phyloP scores from a whole-genome alignment of 2,113 vertebrate species.

The Globicephala melas region DNA sequence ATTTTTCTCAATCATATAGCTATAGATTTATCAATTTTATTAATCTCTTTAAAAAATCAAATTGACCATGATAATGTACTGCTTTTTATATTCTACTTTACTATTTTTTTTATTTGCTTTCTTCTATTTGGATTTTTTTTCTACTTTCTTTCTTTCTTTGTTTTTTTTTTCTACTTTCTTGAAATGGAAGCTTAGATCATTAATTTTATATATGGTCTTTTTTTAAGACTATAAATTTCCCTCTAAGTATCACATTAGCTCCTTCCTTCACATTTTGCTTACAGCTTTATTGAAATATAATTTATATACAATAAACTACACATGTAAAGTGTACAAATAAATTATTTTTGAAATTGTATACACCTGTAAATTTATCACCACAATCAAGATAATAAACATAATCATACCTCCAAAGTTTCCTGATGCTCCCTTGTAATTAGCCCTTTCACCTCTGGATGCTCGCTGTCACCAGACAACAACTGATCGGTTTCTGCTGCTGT shows the following conservation, averaged over 20 bases:
- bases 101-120: background rate
- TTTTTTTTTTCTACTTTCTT: background rate
- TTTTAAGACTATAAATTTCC: too few relatives aligned
- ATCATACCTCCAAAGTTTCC: background rate
- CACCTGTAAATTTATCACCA: too few relatives aligned
- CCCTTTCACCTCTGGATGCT: background rate
- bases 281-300: too few relatives aligned
- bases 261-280: too few relatives aligned
- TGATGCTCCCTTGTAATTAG: background rate
- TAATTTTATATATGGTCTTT: background rate
- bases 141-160: background rate
- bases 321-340: too few relatives aligned
- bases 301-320: too few relatives aligned
- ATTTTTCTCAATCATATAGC: background rate
- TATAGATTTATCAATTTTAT: background rate
- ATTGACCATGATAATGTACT: background rate
- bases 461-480: too few relatives aligned
- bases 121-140: background rate
- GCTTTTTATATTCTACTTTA: background rate
- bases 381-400: background rate
- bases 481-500: background rate
- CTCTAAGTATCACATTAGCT: too few relatives aligned
- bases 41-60: background rate
- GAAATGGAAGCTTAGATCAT: background rate
- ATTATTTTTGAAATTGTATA: too few relatives aligned